Percentiles rank a stretch among this genome's conserved stretches.
These are phyloP conservation scores for Himalopsyche anomala DNA, from an alignment of 2,888 invertebrate species.

Conservation along the genomic window DNA sequence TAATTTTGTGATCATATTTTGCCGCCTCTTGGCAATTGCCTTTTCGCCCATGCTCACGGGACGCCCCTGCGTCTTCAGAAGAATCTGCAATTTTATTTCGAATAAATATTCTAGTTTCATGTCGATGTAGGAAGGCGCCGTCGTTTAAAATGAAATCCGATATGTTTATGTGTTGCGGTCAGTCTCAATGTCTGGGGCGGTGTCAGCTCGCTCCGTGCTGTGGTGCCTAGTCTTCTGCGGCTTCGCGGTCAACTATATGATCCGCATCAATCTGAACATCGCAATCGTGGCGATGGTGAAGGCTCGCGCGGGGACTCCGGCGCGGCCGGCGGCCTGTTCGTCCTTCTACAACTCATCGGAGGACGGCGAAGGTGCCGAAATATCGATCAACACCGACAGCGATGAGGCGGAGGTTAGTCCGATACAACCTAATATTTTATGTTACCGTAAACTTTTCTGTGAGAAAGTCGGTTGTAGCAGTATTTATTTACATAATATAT, in stretches of 20 bases:
- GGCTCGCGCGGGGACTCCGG: slow-evolving; percentile 53
- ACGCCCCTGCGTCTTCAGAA: no score
- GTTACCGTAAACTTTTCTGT: no score
- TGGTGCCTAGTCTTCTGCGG: slow-evolving; percentile 82
- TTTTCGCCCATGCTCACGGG: no score
- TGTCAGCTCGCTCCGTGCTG: slow-evolving; percentile 72
- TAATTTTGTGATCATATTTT: no score
- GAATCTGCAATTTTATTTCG: no score
- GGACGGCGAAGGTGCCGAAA: not conserved
- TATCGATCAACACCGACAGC: slow-evolving; percentile 44
- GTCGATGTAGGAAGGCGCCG: no score
- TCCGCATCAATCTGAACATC: slow-evolving; percentile 81
- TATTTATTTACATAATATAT: no score
- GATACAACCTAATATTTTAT: no score
- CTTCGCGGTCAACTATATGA: slow-evolving; percentile 83
- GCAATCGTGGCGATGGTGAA: slow-evolving; percentile 82
- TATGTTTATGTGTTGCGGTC: not conserved
- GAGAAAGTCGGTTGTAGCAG: no score
- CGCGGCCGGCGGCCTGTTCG: slow-evolving; percentile 63
- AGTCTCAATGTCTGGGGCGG: slow-evolving; percentile 22
- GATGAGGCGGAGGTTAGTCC: slow-evolving; percentile 53
- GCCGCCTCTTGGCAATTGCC: no score
- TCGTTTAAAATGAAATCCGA: not conserved
- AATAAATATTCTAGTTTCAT: no score
- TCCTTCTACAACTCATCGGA: not conserved